Conservation (phyloP, 2,113 vertebrate genomes). For the Microtus ochrogaster region DNA sequence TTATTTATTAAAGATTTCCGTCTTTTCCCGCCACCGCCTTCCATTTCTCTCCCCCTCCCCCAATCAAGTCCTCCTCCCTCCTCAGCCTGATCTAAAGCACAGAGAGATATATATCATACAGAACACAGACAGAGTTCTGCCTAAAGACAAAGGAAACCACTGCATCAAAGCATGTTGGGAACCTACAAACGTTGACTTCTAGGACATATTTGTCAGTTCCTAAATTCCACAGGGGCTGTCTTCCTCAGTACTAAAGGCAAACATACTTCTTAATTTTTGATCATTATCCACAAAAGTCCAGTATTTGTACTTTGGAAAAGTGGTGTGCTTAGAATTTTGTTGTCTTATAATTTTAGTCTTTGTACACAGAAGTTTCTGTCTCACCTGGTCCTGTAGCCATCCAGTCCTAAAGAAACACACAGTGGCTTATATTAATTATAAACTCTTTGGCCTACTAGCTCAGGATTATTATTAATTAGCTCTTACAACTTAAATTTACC, state of each 20-base stretch:
- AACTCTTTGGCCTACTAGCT: too few relatives aligned
- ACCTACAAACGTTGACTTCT: neutral
- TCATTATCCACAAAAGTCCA: neutral
- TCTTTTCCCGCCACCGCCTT: too few relatives aligned
- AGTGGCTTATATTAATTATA: too few relatives aligned
- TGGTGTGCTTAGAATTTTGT: slow-evolving; percentile 22
- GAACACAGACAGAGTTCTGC: slow-evolving; percentile 29
- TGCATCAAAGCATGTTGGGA: slow-evolving; percentile 46
- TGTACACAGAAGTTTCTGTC: too few relatives aligned
- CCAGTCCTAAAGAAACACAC: too few relatives aligned
- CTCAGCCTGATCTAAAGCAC: too few relatives aligned
- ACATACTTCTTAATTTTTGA: slow-evolving; percentile 20
- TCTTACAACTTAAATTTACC: too few relatives aligned
- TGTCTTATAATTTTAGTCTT: slow-evolving; percentile 11
- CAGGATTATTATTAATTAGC: too few relatives aligned
- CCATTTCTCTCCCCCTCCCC: too few relatives aligned
- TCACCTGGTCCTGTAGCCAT: too few relatives aligned
- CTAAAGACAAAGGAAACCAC: slow-evolving; percentile 36
- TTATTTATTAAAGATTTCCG: too few relatives aligned
- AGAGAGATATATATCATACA: slow-evolving; percentile 34
- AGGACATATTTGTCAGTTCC: slow-evolving; percentile 4
- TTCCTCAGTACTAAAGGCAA: neutral
- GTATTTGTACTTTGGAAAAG: neutral
- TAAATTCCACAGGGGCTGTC: neutral
- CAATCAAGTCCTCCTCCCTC: too few relatives aligned